Evolutionary conservation across 2,888 invertebrate species (phyloP).

Genomic region (Drosophila emarginata): DNA sequence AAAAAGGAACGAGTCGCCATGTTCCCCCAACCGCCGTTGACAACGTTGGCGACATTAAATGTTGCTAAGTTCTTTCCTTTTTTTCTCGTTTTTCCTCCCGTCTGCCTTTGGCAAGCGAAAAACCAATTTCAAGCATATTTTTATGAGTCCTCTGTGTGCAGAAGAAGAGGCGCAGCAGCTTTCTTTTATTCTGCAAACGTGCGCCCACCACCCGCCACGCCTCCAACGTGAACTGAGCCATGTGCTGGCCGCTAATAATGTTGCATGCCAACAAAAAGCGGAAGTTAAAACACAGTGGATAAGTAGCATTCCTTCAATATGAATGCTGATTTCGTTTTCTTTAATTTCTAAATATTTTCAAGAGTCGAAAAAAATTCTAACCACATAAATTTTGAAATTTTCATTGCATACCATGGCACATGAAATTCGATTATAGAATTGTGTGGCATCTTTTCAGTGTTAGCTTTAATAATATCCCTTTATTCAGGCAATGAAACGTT

Average conservation of each 20-base stretch:
- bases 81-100: not conserved
- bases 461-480: not conserved
- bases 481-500: too few relatives aligned
- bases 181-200: slow-evolving; percentile 74
- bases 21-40: slow-evolving; percentile 37
- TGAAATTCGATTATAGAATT: not conserved
- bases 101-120: slow-evolving; percentile 35
- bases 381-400: not conserved
- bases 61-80: slow-evolving; percentile 49
- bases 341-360: not conserved
- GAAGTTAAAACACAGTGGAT: slow-evolving; percentile 14
- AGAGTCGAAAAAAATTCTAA: not conserved
- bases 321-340: too few relatives aligned
- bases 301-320: not conserved
- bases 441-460: not conserved
- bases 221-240: slow-evolving; percentile 36
- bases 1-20: slow-evolving; percentile 59
- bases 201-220: slow-evolving; percentile 37
- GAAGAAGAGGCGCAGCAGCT: slow-evolving; percentile 68
- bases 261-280: slow-evolving; percentile 43
- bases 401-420: not conserved
- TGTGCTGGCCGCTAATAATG: slow-evolving; percentile 62
- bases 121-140: slow-evolving; percentile 75
- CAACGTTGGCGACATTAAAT: slow-evolving; percentile 72
- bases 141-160: slow-evolving; percentile 68